These are phyloP conservation scores for Tetranychus piercei DNA, from an alignment of 2,888 invertebrate genomes.

Conservation along the genomic window DNA sequence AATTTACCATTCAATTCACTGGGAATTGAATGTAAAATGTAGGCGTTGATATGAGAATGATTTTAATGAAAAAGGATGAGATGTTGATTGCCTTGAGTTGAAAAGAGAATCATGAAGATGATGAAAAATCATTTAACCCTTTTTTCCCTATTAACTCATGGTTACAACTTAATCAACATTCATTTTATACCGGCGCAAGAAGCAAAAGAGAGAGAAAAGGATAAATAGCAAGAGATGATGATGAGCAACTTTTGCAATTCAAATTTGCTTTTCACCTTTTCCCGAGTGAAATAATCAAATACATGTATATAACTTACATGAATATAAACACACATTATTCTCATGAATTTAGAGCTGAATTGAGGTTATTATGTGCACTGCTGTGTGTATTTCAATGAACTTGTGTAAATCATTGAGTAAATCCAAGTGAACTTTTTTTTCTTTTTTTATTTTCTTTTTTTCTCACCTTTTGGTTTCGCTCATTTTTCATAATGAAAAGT, in stretches of 20 bases:
- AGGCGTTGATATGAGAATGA: conserved; percentile 2
- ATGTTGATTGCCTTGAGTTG: not conserved
- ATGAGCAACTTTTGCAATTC: not conserved
- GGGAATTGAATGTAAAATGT: not conserved
- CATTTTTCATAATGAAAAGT: no score
- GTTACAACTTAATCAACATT: not conserved
- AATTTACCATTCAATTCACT: not conserved
- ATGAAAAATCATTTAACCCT: not conserved
- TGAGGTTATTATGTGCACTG: no score
- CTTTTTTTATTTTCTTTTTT: no score
- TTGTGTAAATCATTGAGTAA: no score
- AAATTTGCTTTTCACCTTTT: not conserved
- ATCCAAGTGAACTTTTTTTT: no score
- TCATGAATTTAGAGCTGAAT: not conserved
- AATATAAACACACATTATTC: not conserved
- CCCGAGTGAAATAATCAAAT: not conserved
- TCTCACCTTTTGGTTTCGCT: no score
- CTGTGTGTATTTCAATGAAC: no score
- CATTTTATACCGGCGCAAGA: conserved; percentile 1
- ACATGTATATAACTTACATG: not conserved
- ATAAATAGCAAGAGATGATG: not conserved
- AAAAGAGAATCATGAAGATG: not conserved
- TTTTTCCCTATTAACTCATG: not conserved
- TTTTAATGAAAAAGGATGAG: not conserved
- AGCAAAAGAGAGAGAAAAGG: not conserved